Conservation (phyloP, 2,113 vertebrate species). For the Sander vitreus region DNA sequence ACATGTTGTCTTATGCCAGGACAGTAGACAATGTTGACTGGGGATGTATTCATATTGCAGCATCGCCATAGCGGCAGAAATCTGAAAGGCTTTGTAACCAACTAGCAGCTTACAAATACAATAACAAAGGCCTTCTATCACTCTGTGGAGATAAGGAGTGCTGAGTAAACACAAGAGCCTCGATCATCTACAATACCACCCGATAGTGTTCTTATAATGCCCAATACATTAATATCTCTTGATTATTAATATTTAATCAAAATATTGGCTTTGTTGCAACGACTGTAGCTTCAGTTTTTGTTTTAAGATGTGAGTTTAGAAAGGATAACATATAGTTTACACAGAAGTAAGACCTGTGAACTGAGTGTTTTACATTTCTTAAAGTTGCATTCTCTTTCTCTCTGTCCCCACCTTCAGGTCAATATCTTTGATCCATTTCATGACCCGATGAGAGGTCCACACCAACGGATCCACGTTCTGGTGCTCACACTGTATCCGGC, state of each 20-base stretch:
- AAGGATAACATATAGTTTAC: not conserved
- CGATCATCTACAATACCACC: not conserved
- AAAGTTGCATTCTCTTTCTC: not conserved
- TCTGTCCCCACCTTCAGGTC: conserved; percentile 87
- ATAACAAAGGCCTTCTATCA: conserved; percentile 35
- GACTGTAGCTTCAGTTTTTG: not conserved
- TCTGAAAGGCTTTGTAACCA: conserved; percentile 40
- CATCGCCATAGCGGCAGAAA: conserved; percentile 17
- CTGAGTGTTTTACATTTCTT: not conserved
- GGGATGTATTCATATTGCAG: conserved; percentile 19
- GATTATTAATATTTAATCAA: conserved; percentile 5
- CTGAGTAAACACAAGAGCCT: conserved; percentile 25
- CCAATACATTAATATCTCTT: not conserved
- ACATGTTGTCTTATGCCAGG: not conserved
- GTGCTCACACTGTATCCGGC: conserved; percentile 87
- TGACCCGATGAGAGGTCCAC: conserved; percentile 90
- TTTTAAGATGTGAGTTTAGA: not conserved
- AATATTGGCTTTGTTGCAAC: not conserved
- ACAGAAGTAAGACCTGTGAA: not conserved
- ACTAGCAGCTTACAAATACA: conserved; percentile 15
- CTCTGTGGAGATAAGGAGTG: conserved; percentile 1
- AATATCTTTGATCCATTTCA: conserved; percentile 90
- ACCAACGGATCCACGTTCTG: conserved; percentile 88
- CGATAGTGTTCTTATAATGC: not conserved
- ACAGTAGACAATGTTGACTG: conserved; percentile 17